phyloP scores from a whole-genome alignment of 2,113 vertebrate species.

The Serranochromis macrocephalus region DNA sequence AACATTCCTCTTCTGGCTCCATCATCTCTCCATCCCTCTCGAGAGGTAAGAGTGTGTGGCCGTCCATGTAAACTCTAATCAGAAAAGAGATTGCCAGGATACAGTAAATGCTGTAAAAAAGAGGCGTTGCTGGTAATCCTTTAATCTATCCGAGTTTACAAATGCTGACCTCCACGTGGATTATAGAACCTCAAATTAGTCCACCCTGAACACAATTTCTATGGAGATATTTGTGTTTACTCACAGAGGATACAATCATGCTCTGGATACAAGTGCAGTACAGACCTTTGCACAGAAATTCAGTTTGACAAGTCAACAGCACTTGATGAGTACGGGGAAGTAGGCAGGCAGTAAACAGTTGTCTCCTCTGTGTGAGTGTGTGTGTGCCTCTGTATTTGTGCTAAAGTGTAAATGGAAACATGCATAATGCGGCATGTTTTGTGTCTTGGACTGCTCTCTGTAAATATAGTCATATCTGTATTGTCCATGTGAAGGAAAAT shows the following conservation, averaged over 20 bases:
- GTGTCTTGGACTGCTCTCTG: background rate
- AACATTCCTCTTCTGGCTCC: background rate
- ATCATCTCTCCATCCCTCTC: background rate
- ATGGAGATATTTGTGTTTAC: constrained; percentile 14
- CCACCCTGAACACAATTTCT: background rate
- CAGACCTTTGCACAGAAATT: background rate
- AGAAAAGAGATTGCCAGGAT: background rate
- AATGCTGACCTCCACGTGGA: background rate
- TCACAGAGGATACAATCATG: background rate
- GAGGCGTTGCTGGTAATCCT: background rate
- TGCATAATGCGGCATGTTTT: background rate
- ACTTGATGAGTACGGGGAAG: background rate
- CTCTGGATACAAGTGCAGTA: background rate
- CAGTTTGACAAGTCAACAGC: constrained; percentile 14
- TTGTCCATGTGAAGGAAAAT: background rate
- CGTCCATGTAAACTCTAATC: background rate
- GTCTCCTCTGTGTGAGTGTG: background rate
- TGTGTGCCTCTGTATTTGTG: background rate
- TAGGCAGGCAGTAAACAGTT: constrained; percentile 2
- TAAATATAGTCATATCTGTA: background rate
- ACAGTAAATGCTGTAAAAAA: background rate
- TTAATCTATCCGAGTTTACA: constrained; percentile 8
- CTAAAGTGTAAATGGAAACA: background rate
- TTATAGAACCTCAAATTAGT: background rate
- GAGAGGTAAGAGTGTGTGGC: background rate